Conservation (phyloP, 2,797 vertebrate genomes). For the Chiloscyllium punctatum region DNA sequence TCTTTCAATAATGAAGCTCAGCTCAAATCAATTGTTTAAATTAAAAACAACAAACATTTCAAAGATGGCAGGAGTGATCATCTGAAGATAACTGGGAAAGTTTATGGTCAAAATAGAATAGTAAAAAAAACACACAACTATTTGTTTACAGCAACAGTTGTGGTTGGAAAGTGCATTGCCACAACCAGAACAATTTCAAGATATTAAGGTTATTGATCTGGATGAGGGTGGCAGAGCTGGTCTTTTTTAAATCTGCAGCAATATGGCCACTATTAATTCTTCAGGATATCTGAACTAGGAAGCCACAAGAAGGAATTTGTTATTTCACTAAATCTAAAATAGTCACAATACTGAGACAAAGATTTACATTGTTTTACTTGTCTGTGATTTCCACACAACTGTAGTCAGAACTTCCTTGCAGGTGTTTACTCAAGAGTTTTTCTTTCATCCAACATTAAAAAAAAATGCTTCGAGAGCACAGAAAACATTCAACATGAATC, state of each 20-base stretch:
- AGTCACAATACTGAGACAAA: background rate
- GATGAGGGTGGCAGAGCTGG: background rate
- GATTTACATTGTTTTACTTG: background rate
- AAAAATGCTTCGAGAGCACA: background rate
- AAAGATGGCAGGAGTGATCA: background rate
- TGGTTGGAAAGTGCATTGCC: background rate
- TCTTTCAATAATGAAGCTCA: background rate
- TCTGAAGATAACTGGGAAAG: background rate
- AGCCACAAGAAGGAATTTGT: background rate
- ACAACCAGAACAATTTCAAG: background rate
- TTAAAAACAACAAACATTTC: background rate
- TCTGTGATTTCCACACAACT: background rate
- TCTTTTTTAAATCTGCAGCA: background rate
- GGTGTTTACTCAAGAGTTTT: background rate
- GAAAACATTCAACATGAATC: background rate
- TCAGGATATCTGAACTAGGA: background rate
- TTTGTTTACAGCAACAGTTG: background rate
- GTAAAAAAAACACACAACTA: background rate
- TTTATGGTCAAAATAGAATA: background rate
- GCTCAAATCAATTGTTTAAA: background rate
- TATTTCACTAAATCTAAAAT: background rate
- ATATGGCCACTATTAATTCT: background rate
- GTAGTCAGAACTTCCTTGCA: background rate
- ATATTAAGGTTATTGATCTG: background rate
- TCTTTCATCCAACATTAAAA: background rate